Conservation (phyloP, 2,797 vertebrate genomes). For the Anguilla marmorata region DNA sequence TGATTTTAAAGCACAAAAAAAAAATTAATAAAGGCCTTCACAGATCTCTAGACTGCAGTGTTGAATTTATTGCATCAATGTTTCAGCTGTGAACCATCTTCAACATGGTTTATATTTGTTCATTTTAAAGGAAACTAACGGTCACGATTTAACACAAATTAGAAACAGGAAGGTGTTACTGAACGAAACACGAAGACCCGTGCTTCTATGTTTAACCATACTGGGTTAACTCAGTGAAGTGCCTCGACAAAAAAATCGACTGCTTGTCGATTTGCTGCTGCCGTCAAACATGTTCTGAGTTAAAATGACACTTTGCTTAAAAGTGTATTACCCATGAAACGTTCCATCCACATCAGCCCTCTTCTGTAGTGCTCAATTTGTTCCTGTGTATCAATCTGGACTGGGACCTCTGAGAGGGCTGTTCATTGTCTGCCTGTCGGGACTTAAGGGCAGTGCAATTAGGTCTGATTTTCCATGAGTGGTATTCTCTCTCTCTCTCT, state of each 20-base stretch:
- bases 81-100: neutral
- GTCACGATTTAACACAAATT: neutral
- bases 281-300: neutral
- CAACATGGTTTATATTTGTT: neutral
- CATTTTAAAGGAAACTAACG: neutral
- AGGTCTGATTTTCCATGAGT: neutral
- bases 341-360: neutral
- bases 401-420: neutral
- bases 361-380: neutral
- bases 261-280: neutral
- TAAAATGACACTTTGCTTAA: neutral
- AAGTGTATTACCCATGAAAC: neutral
- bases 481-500: neutral
- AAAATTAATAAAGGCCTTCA: neutral
- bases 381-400: neutral
- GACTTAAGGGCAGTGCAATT: neutral
- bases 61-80: conserved; percentile 1
- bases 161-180: neutral
- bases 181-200: neutral
- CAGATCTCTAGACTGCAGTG: neutral
- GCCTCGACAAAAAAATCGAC: neutral
- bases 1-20: neutral
- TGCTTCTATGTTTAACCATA: neutral
- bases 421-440: conserved; percentile 1
- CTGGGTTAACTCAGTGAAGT: neutral